These are phyloP conservation scores for Athripsodes cinereus DNA, from an alignment of 2,888 invertebrate species.

Conservation along the genomic window DNA sequence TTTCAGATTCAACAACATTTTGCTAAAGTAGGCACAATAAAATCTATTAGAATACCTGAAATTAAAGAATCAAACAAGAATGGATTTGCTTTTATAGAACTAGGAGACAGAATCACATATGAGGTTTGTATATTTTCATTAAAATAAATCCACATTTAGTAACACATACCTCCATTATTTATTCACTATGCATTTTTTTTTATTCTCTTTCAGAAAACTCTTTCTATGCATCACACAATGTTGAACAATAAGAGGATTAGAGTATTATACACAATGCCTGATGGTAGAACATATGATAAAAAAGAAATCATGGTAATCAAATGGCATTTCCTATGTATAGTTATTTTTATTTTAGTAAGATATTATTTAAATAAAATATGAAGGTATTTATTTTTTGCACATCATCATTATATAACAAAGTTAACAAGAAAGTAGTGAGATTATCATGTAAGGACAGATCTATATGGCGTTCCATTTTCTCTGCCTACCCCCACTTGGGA, in stretches of 20 bases:
- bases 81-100: constrained; percentile 42
- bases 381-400: too few relatives aligned
- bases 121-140: constrained; percentile 37
- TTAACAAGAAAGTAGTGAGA: too few relatives aligned
- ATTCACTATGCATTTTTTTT: not conserved
- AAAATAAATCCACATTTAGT: too few relatives aligned
- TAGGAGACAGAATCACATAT: constrained; percentile 39
- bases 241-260: constrained; percentile 42
- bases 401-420: too few relatives aligned
- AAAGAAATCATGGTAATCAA: constrained; percentile 21
- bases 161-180: not conserved
- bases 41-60: constrained; percentile 40
- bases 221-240: constrained; percentile 49
- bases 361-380: too few relatives aligned
- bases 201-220: constrained; percentile 35
- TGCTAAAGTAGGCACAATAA: constrained; percentile 37
- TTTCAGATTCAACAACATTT: constrained; percentile 41
- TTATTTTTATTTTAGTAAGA: too few relatives aligned
- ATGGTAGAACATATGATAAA: constrained; percentile 37
- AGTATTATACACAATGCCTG: constrained; percentile 41
- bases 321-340: too few relatives aligned
- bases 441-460: too few relatives aligned
- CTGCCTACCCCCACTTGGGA: too few relatives aligned
- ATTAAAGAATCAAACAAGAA: constrained; percentile 35
- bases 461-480: too few relatives aligned